Evolutionary conservation across 2,888 invertebrate genomes (phyloP).

Genomic region (Odontothrips loti): DNA sequence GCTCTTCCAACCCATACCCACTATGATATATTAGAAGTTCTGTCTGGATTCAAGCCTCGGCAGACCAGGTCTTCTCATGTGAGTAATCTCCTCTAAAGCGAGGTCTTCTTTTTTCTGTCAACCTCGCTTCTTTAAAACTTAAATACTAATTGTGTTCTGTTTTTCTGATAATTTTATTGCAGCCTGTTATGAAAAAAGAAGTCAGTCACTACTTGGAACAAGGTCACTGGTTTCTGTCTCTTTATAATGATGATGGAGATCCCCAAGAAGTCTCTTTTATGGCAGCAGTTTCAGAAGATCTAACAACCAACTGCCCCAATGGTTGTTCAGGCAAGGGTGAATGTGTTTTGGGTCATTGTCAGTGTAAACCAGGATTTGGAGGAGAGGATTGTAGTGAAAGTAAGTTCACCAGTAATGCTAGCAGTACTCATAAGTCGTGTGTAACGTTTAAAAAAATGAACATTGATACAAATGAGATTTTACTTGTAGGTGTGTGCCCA

Average conservation of each 20-base stretch:
- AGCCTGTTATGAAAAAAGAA: conserved; percentile 85
- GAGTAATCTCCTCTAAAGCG: conserved; percentile 51
- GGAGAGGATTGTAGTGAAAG: conserved; percentile 96
- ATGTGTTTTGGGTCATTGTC: conserved; percentile 90
- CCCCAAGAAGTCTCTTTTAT: conserved; percentile 81
- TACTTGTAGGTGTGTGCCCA: conserved; percentile 79
- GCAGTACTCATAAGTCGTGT: neutral
- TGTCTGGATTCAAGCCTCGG: conserved; percentile 83
- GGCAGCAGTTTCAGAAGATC: conserved; percentile 80
- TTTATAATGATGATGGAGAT: conserved; percentile 94
- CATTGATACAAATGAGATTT: neutral
- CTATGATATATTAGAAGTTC: conserved; percentile 91
- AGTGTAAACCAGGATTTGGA: conserved; percentile 93
- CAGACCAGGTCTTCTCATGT: conserved; percentile 81
- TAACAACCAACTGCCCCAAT: conserved; percentile 93
- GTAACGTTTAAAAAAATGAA: neutral
- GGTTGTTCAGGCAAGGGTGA: conserved; percentile 96
- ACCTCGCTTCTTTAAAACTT: conserved; percentile 21
- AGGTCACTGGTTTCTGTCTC: conserved; percentile 92
- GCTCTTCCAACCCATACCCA: conserved; percentile 94
- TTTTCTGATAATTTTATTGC: conserved; percentile 39
- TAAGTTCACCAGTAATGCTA: conserved; percentile 50
- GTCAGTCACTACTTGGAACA: conserved; percentile 93
- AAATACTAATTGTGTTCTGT: conserved; percentile 29
- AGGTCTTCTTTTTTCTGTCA: neutral